Conservation (phyloP, 2,888 invertebrate genomes). For the Synanthedon formicaeformis region DNA sequence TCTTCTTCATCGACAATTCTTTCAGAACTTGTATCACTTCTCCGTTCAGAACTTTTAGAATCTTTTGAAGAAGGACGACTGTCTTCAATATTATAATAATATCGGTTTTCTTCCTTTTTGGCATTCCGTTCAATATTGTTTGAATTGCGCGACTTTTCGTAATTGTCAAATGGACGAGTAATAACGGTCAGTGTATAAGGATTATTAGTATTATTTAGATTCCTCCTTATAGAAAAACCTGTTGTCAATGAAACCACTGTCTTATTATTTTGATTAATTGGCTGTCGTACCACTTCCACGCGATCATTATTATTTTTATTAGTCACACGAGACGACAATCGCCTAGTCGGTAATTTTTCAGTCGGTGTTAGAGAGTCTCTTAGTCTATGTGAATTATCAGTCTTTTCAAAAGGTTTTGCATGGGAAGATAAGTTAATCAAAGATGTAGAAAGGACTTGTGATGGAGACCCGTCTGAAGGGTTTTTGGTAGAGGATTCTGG, state of each 20-base stretch:
- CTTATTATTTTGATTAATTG: conserved; percentile 33
- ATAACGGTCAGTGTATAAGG: conserved; percentile 57
- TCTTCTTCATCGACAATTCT: conserved; percentile 27
- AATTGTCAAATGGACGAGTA: conserved; percentile 45
- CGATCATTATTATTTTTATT: conserved; percentile 34
- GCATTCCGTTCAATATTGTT: conserved; percentile 9
- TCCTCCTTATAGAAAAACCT: conserved; percentile 60
- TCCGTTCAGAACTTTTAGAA: conserved; percentile 17
- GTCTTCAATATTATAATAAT: conserved; percentile 28
- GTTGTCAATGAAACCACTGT: conserved; percentile 55
- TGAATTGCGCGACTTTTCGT: conserved; percentile 8
- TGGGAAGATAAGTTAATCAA: conserved; percentile 54
- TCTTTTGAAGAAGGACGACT: conserved; percentile 21
- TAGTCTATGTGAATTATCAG: conserved; percentile 51
- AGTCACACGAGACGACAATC: conserved; percentile 37
- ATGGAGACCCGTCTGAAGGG: conserved; percentile 41
- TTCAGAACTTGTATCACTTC: conserved; percentile 28
- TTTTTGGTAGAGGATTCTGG: conserved; percentile 52
- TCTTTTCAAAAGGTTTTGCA: conserved; percentile 64
- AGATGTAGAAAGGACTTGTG: conserved; percentile 33
- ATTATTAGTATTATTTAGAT: conserved; percentile 48
- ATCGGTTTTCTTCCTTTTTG: conserved; percentile 22
- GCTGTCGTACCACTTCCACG: conserved; percentile 32
- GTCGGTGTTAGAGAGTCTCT: conserved; percentile 43
- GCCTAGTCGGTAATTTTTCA: conserved; percentile 32